These are phyloP conservation scores for Chesias legatella DNA, from an alignment of 2,888 invertebrate species.

Conservation along the genomic window DNA sequence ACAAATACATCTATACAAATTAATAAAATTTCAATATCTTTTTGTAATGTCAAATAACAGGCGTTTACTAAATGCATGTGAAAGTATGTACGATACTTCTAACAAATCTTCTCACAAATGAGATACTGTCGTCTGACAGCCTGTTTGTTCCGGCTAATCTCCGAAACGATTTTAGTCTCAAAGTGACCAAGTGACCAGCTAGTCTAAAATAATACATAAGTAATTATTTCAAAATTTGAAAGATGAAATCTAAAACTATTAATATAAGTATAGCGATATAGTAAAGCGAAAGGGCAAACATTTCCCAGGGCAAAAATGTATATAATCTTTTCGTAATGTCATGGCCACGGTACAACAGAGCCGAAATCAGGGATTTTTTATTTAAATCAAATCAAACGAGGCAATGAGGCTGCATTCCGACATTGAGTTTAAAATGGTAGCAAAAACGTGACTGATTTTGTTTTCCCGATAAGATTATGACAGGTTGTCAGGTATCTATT, in stretches of 20 bases:
- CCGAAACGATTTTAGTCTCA: no score
- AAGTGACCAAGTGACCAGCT: no score
- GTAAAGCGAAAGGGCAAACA: constrained; percentile 50
- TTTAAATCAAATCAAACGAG: constrained; percentile 39
- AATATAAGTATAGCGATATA: constrained; percentile 15
- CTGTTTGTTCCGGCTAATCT: no score
- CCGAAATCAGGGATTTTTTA: constrained; percentile 37
- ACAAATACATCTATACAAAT: no score
- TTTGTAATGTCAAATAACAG: no score
- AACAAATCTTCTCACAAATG: no score
- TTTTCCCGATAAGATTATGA: constrained; percentile 29
- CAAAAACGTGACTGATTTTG: constrained; percentile 44
- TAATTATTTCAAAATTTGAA: no score
- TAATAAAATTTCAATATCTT: no score
- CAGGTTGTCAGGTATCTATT: constrained; percentile 15
- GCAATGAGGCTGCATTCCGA: constrained; percentile 35
- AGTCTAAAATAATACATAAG: no score
- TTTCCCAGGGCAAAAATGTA: constrained; percentile 52
- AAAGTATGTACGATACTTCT: no score
- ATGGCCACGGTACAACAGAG: constrained; percentile 45
- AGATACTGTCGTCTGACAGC: no score
- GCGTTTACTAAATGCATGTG: no score
- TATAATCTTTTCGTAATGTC: constrained; percentile 49
- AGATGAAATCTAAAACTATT: constrained; percentile 7
- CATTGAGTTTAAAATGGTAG: constrained; percentile 43